Evolutionary conservation across 2,113 vertebrate genomes (phyloP).

Genomic region (Seriola quinqueradiata): DNA sequence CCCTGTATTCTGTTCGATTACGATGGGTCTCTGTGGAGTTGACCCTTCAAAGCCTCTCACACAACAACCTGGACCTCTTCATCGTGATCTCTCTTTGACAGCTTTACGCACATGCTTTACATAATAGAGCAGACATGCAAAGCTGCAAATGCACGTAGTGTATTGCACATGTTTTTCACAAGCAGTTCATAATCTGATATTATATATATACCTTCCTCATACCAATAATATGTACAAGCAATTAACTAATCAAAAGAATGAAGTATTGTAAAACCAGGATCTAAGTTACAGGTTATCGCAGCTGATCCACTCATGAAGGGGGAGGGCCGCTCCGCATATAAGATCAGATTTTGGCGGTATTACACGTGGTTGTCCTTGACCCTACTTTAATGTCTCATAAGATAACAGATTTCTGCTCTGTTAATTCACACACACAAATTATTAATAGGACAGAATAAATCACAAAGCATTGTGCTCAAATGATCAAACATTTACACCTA

Average conservation of each 20-base stretch:
- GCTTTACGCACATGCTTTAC: not conserved
- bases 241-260: too few species aligned
- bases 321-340: too few species aligned
- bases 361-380: not conserved
- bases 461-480: not conserved
- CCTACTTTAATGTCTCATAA: not conserved
- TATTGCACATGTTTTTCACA: not conserved
- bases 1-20: constrained; percentile 35
- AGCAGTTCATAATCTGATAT: not conserved
- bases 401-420: not conserved
- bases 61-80: constrained; percentile 35
- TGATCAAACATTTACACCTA: constrained; percentile 4
- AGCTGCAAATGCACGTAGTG: not conserved
- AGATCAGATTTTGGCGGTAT: not conserved
- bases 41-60: constrained; percentile 42
- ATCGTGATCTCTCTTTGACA: constrained; percentile 51
- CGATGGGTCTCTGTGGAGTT: constrained; percentile 32
- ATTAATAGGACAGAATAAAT: not conserved
- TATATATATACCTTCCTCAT: not conserved
- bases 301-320: too few species aligned
- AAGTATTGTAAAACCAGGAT: not conserved
- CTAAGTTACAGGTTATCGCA: too few species aligned
- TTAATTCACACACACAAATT: constrained; percentile 4
- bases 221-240: not conserved
- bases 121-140: constrained; percentile 10